Evolutionary conservation across 2,113 vertebrate genomes (phyloP).

Genomic region (Lepus timidus): DNA sequence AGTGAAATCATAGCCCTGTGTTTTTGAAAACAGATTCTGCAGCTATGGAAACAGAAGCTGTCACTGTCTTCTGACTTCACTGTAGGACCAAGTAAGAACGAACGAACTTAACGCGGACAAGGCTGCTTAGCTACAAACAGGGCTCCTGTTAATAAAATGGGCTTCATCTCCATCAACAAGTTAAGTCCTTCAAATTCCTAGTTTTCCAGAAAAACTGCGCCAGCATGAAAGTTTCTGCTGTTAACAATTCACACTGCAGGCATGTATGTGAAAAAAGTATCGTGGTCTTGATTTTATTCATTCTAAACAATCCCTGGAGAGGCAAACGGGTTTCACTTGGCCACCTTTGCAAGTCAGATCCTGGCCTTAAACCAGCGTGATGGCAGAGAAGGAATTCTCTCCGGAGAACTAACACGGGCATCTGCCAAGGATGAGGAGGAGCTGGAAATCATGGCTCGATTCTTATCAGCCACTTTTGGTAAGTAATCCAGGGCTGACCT

Average conservation of each 20-base stretch:
- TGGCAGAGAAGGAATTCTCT: neutral
- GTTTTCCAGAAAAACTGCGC: neutral
- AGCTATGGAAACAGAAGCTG: slow-evolving; percentile 74
- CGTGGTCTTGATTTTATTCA: neutral
- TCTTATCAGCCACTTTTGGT: slow-evolving; percentile 5
- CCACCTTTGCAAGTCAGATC: neutral
- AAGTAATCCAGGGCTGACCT: slow-evolving; percentile 9
- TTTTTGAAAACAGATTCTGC: slow-evolving; percentile 75
- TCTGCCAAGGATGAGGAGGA: neutral
- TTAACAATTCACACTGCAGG: neutral
- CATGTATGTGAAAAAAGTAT: neutral
- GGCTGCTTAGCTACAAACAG: neutral
- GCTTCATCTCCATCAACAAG: neutral
- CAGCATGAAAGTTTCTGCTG: neutral
- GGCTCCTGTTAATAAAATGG: neutral
- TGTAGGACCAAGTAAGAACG: neutral
- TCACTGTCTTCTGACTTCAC: slow-evolving; percentile 29
- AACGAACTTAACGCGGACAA: neutral
- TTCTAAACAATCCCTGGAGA: neutral
- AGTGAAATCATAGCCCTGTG: slow-evolving; percentile 59
- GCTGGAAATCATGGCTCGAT: neutral
- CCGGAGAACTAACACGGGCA: neutral
- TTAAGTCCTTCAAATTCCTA: neutral
- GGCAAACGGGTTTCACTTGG: neutral
- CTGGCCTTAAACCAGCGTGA: neutral